Base-by-base conservation (phyloP, 2,888 invertebrate species). In the Hemicrepidius hirtus region DNA sequence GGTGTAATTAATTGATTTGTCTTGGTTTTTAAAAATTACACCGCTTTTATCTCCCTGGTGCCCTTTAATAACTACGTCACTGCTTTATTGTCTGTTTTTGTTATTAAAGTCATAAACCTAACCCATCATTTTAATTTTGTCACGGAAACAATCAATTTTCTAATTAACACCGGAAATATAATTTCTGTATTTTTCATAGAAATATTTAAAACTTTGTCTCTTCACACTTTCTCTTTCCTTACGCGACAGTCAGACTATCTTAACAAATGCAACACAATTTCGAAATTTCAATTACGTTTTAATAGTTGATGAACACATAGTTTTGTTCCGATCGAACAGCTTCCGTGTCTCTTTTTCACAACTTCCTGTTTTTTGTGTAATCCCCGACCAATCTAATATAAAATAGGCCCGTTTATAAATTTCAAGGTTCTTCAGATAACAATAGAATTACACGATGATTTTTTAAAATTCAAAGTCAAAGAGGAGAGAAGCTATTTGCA, bases 331-430 rank as follows among this genome's bases (percentile, higher is more conserved):
- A 46, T 63, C 24, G 46, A 46, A 5, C 24, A 63, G 63, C 28
- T 28, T 46, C 46, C 46, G 13, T n/a, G 46, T 46, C 18, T 46
- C 28, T 46, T n/a, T 24, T 24, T 24, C 63, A 32, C 32, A 63
- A 63, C 32, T 63, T 63, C 63, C 63, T 63, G 63, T 28, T 63
- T 46, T 63, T 46, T 46, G 63, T 46, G 63, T 46, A 46, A 63
- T 46, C 46, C 46, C 28, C 21, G 46, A 32, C 63, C 44, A 46
- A 63, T 40, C 28, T 63, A 41, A 53, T 24, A 50, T 50, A n/a
- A 18, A 46, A 49, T 10, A n/a, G 24, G 12, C 12, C n/a, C 12
- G 18, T 21, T 18, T 21, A 49, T 49, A 12, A 32, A n/a, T 28
- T 53, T 53, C 53, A 53, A 53, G 53, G 53, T 32, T 32, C 20